Evolutionary conservation across 2,888 invertebrate genomes (phyloP).

Genomic region (Litoditis marina): DNA sequence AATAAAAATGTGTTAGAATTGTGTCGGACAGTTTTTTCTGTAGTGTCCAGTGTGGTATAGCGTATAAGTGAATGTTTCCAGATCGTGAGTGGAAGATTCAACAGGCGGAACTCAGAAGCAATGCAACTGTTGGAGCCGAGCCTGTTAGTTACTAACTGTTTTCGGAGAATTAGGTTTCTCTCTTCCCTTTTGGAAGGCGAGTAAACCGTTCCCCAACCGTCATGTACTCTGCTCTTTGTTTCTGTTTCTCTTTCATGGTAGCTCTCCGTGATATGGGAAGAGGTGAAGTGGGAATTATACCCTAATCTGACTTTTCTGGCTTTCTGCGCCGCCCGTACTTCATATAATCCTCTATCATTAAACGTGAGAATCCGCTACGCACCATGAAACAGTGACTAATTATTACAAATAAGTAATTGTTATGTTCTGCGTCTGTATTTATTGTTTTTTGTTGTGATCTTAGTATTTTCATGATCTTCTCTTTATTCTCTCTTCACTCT

Average conservation of each 20-base stretch:
- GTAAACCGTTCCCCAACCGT: too few relatives aligned
- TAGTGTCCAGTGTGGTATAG: too few relatives aligned
- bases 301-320: slow-evolving; percentile 13
- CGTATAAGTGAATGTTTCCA: too few relatives aligned
- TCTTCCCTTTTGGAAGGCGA: too few relatives aligned
- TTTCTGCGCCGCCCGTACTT: slow-evolving; percentile 6
- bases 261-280: too few relatives aligned
- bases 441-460: neutral
- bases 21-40: too few relatives aligned
- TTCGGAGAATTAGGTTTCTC: too few relatives aligned
- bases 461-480: neutral
- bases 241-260: too few relatives aligned
- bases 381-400: neutral
- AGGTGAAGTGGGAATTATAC: slow-evolving; percentile 19
- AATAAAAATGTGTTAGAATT: too few relatives aligned
- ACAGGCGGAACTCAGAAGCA: slow-evolving; percentile 27
- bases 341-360: slow-evolving; percentile 19
- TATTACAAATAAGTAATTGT: too few relatives aligned
- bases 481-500: neutral
- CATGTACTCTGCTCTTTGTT: too few relatives aligned
- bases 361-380: slow-evolving; percentile 6
- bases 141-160: slow-evolving; percentile 69
- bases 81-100: slow-evolving; percentile 36
- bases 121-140: slow-evolving; percentile 68
- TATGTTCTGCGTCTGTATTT: slow-evolving; percentile 1